Evolutionary conservation across 2,113 vertebrate species (phyloP).

Genomic region (Dolichotis patagonum): DNA sequence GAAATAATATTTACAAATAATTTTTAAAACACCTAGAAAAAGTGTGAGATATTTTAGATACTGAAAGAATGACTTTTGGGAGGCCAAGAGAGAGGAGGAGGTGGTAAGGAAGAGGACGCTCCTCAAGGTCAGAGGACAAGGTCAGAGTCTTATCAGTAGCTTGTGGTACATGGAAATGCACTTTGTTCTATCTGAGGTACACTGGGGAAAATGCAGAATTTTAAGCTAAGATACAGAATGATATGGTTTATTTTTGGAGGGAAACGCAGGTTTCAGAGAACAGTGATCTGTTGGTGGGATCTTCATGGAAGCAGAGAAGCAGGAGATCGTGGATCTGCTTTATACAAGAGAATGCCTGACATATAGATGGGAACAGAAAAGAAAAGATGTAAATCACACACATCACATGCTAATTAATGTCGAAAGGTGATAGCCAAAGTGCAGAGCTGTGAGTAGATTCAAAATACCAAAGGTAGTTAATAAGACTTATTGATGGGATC

Average conservation of each 20-base stretch:
- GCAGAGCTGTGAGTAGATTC: background rate
- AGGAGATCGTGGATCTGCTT: background rate
- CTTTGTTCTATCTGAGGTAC: background rate
- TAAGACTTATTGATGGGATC: background rate
- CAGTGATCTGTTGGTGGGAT: background rate
- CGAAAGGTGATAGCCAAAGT: background rate
- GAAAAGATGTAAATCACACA: background rate
- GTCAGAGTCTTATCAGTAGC: background rate
- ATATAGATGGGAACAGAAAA: background rate
- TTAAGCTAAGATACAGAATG: background rate
- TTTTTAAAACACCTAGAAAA: background rate
- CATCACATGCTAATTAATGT: background rate
- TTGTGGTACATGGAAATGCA: background rate
- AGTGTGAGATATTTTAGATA: background rate
- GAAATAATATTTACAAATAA: background rate
- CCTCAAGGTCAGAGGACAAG: background rate
- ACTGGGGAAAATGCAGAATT: background rate
- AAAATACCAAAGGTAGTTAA: background rate
- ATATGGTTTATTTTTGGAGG: background rate
- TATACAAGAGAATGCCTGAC: background rate
- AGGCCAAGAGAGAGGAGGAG: background rate
- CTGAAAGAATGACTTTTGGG: background rate
- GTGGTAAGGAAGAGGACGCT: fast-evolving
- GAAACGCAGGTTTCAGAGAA: background rate
- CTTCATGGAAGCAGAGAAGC: background rate